Evolutionary conservation across 1,140 invertebrate species (phyloP).

Genomic region (Meloidogyne exigua): DNA sequence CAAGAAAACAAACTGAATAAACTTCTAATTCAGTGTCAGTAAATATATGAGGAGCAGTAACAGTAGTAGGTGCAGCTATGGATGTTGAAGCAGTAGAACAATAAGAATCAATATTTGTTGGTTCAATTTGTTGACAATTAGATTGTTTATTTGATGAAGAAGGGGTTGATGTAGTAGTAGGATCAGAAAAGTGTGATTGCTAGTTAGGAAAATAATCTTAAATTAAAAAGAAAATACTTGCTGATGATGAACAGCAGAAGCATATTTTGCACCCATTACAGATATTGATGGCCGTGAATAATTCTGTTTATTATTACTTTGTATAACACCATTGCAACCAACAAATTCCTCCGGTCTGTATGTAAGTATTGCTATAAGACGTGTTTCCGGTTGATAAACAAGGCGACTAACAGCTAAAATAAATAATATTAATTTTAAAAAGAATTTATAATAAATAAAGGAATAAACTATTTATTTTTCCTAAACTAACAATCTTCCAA

Average conservation of each 20-base stretch:
- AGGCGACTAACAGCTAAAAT: conserved; percentile 69
- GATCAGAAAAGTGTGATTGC: conserved; percentile 1
- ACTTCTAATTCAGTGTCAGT: conserved; percentile 79
- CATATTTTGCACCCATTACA: conserved; percentile 21
- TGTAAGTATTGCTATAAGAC: conserved; percentile 90
- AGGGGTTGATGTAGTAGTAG: conserved; percentile 5
- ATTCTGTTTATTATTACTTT: not conserved
- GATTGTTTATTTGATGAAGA: conserved; percentile 24
- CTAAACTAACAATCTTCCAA: no score
- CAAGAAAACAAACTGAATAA: conserved; percentile 85
- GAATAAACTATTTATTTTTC: no score
- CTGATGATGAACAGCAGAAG: not conserved
- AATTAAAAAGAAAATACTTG: not conserved
- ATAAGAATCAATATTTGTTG: not conserved
- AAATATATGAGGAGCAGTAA: not conserved
- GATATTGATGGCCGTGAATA: conserved; percentile 39
- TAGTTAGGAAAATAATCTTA: not conserved
- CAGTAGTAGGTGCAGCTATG: not conserved
- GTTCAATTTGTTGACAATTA: conserved; percentile 66
- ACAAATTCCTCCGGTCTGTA: conserved; percentile 72
- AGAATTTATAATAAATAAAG: no score
- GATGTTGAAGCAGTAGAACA: not conserved
- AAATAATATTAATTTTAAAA: not conserved
- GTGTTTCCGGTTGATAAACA: conserved; percentile 77
- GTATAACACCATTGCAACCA: not conserved